Conservation (phyloP, 2,113 vertebrate genomes). For the Eulemur macaco region DNA sequence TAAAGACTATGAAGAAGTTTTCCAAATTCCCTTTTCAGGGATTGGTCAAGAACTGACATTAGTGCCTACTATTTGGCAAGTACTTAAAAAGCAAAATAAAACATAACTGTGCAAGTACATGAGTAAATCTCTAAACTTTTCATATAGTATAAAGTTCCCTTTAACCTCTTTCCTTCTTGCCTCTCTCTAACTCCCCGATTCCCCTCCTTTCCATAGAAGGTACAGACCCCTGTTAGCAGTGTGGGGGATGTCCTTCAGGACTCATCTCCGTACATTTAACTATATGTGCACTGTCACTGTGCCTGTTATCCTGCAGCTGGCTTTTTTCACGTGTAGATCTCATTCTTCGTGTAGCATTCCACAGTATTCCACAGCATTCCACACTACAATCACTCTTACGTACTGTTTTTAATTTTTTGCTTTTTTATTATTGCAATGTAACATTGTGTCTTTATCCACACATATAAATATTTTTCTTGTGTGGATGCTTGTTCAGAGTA, state of each 20-base stretch:
- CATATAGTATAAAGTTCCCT: neutral
- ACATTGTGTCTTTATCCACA: neutral
- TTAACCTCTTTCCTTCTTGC: neutral
- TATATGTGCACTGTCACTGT: neutral
- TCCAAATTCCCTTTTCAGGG: neutral
- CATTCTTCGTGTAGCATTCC: neutral
- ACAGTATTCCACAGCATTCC: neutral
- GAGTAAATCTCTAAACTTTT: neutral
- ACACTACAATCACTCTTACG: neutral
- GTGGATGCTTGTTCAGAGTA: neutral
- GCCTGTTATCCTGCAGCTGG: neutral
- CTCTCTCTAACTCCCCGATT: neutral
- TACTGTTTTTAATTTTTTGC: neutral
- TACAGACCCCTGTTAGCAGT: neutral
- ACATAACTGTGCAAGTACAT: neutral
- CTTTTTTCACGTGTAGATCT: neutral
- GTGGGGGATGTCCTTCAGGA: neutral
- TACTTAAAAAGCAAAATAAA: neutral
- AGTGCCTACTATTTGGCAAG: neutral
- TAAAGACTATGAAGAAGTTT: neutral
- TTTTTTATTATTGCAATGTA: neutral
- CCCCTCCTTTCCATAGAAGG: neutral
- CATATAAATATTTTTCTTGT: neutral
- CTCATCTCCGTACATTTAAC: neutral
- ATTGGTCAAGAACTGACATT: neutral